phyloP scores from a whole-genome alignment of 2,888 invertebrate species.

The Hypomecis punctinalis region DNA sequence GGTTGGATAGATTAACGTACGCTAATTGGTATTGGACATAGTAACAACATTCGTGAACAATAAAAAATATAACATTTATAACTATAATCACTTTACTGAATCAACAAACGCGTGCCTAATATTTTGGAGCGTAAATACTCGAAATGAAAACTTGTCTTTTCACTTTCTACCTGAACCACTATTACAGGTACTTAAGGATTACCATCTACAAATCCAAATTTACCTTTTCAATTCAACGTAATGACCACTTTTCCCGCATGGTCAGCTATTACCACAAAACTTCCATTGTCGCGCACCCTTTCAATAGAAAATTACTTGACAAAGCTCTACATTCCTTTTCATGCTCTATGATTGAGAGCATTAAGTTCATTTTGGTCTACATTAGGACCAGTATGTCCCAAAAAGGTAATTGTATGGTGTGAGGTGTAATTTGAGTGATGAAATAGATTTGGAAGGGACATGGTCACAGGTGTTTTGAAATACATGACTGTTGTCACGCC shows the following conservation, averaged over 20 bases:
- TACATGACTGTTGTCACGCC: slow-evolving; percentile 33
- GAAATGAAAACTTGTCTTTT: not conserved
- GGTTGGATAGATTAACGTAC: slow-evolving; percentile 12
- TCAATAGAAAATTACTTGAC: slow-evolving; percentile 27
- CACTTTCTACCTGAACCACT: slow-evolving; percentile 8
- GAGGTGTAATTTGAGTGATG: slow-evolving; percentile 37
- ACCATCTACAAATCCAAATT: slow-evolving; percentile 17
- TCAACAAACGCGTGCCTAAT: not conserved
- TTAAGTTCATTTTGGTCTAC: slow-evolving; percentile 26
- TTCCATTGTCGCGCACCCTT: slow-evolving; percentile 32
- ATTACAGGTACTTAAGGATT: slow-evolving; percentile 11
- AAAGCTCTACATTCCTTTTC: not conserved
- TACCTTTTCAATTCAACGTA: slow-evolving; percentile 23
- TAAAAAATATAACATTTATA: slow-evolving; percentile 5
- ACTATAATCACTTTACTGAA: not conserved
- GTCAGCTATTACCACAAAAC: slow-evolving; percentile 25
- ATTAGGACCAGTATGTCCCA: slow-evolving; percentile 6
- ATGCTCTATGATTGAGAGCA: slow-evolving; percentile 5
- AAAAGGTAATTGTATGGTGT: slow-evolving; percentile 38
- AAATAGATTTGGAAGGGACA: slow-evolving; percentile 41
- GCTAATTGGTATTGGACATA: slow-evolving; percentile 18
- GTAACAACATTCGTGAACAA: slow-evolving; percentile 4
- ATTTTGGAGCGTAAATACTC: not conserved
- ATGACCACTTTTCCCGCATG: slow-evolving; percentile 24
- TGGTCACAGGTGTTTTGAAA: slow-evolving; percentile 42